Evolutionary conservation across 2,113 vertebrate species (phyloP).

Genomic region (Ramphastos sulfuratus): DNA sequence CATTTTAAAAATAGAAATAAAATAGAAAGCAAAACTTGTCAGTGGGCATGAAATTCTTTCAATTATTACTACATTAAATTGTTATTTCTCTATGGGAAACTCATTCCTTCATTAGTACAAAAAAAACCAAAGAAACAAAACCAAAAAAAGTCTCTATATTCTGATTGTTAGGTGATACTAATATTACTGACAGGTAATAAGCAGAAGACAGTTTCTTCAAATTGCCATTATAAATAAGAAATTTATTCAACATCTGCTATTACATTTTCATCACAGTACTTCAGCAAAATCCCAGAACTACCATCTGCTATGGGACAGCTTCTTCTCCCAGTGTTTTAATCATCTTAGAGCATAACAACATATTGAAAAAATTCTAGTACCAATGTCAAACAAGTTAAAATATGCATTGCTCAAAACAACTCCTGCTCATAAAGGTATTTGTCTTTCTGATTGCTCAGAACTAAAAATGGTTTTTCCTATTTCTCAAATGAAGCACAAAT

Average conservation of each 20-base stretch:
- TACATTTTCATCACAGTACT: not conserved
- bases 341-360: not conserved
- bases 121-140: not conserved
- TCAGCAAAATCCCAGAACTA: not conserved
- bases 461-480: not conserved
- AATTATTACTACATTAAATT: not conserved
- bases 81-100: not conserved
- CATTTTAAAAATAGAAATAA: not conserved
- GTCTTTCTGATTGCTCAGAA: not conserved
- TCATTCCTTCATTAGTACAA: not conserved
- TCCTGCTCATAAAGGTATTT: not conserved
- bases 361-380: not conserved
- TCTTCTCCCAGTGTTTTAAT: not conserved
- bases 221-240: not conserved
- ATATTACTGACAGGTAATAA: not conserved
- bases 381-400: not conserved
- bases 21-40: not conserved
- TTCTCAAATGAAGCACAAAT: not conserved
- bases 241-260: not conserved
- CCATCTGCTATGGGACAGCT: not conserved
- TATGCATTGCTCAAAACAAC: not conserved
- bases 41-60: not conserved
- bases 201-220: not conserved
- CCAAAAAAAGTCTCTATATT: not conserved
- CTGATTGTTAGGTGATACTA: not conserved